Evolutionary conservation across 2,797 vertebrate genomes (phyloP), one percentile per base, ranked within the genome.

Genomic region (Streptopelia turtur): DNA sequence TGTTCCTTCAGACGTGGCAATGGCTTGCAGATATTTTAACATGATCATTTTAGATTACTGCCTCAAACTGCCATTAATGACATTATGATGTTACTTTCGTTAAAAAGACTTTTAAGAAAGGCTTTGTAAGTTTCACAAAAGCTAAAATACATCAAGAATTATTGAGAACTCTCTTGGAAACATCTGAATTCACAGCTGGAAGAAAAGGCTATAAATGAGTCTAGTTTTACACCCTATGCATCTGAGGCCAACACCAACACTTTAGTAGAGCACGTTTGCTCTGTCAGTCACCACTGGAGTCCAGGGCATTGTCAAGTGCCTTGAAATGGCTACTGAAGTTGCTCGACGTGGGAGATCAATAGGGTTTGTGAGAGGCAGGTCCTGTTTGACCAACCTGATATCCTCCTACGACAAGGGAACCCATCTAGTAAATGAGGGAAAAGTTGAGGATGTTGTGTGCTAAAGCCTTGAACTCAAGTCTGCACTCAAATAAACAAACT

Each of bases 11-110:
- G 37, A 56, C 82, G 37, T 52, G 33, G 30, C 75, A 90, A 91
- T 61, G 56, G 72, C 37, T 71, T 95, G 53, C 27, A 89, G 75
- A 57, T 90, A 71, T 76, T 79, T 94, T 89, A 85, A 53, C 41
- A 87, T 13, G 6, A 75, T 12, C 31, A 39, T 91, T 94, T 69
- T 49, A 47, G 52, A 78, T 16, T 28, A 47, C 53, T 93, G 50
- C 50, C 65, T 78, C 63, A 60, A 94, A 56, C 25, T 65, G 16
- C 22, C 47, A 76, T 78, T 86, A 83, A 90, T 91, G 80, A 81
- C 6, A 60, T 45, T 55, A 43, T 41, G 18, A 83, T 63, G 17
- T 23, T 83, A 69, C 43, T 91, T 93, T 35, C 43, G 17, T 75
- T 81, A 61, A 81, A 75, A 69, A 12, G 57, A 49, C 31, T 50